Evolutionary conservation across 2,113 vertebrate species (phyloP), one percentile per base, ranked within the genome.

Genomic region (Rhinogobius similis): DNA sequence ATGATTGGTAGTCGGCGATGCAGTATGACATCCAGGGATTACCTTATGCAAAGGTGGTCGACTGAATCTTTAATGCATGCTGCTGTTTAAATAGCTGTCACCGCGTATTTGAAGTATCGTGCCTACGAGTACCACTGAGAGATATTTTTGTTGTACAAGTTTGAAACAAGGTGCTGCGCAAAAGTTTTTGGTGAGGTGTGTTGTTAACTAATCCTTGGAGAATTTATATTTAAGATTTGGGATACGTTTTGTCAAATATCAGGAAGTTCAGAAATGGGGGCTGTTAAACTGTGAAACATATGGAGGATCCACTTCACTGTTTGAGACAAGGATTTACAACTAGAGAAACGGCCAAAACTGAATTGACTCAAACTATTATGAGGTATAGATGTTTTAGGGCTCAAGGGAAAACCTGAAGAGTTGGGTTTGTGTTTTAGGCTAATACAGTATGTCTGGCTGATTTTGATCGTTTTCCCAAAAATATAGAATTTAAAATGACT

Each of bases 1-100:
- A 82, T 86, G 88, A 90, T 86, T 89, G 83, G 83, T 89, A 83
- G 83, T 79, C 84, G 55, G 76, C 79, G 67, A 79, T 59, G 75
- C 76, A 61, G 79, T 72, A 72, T 67, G 78, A 86, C 86, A 82
- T 69, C 43, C n/a, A 46, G 71, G 67, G 80, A 83, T 88, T 82
- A 75, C 65, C 63, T 82, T 75, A 76, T 84, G 82, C 69, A 82
- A 84, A 90, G 74, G 79, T 78, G 83, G 77, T 86, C 77, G 43
- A 64, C 81, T 77, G 74, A 79, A 79, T 83, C 65, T 83, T 84
- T 86, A 82, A 83, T 83, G 73, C 46, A 24, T 38, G 68, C 67
- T 44, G 53, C 64, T 68, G 79, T 84, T 90, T 76, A 82, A 88
- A 86, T 41, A 78, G 55, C 78, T 79, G 88, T 78, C 83, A 64